These are phyloP conservation scores for Harpagoxenus sublaevis DNA, from an alignment of 2,888 invertebrate genomes.

Conservation along the genomic window DNA sequence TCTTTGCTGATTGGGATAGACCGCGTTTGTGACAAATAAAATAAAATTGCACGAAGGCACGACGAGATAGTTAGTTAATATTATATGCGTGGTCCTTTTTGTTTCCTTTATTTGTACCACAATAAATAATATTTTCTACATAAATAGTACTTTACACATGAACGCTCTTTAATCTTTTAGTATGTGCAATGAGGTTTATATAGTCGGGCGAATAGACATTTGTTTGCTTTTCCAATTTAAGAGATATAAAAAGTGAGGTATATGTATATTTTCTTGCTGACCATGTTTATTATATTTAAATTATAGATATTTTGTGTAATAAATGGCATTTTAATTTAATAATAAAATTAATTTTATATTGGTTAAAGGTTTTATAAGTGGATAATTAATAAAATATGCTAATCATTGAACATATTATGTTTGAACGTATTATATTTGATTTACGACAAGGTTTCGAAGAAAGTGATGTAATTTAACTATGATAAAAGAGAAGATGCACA, in stretches of 20 bases:
- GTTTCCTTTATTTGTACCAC: too few species aligned
- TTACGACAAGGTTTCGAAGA: slow-evolving; percentile 12
- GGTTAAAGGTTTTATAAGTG: background rate
- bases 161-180: too few species aligned
- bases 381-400: background rate
- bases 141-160: too few species aligned
- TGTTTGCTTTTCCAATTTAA: background rate
- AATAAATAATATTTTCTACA: too few species aligned
- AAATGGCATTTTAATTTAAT: background rate
- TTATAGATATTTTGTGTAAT: background rate
- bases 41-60: too few species aligned
- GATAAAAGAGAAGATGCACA: background rate
- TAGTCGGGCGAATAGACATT: background rate
- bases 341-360: background rate
- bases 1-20: too few species aligned
- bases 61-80: too few species aligned
- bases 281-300: background rate
- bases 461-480: background rate
- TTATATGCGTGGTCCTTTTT: too few species aligned
- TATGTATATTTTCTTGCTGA: background rate
- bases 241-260: background rate
- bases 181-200: too few species aligned
- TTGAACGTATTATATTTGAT: background rate
- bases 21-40: too few species aligned
- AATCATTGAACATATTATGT: background rate